Evolutionary conservation across 2,797 vertebrate species (phyloP), one percentile per base, ranked within the genome.

Genomic region (Echiichthys vipera): DNA sequence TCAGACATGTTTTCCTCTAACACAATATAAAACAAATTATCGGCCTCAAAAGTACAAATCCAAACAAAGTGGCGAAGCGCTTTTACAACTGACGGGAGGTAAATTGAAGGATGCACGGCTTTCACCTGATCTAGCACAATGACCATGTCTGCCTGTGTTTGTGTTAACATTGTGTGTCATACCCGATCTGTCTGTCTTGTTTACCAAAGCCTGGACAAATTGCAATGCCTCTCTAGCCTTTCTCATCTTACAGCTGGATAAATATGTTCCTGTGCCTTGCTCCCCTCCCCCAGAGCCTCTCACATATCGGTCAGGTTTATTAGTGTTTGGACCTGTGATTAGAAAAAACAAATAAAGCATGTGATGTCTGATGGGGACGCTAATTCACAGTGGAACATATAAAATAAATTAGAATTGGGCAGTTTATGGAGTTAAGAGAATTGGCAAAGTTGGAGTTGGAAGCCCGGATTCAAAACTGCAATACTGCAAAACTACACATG

Each of bases 181-280:
- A 72, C 58, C 61, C 18, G 37, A 78, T 77, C 71, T 64, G 71
- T 74, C 83, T 80, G 78, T 47, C 71, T 76, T 90, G 89, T 92
- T 91, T 80, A 86, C 85, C 56, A 71, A 89, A 80, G 83, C 77
- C 71, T 15, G 57, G 58, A 79, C 29, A 85, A 78, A 90, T 65
- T 87, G 79, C 53, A 78, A 73, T 58, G 56, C 65, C 71, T 75
- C 78, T 83, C 53, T 39, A 62, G 58, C 75, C 68, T 77, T 86
- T 87, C 78, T 78, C 53, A 73, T 84, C 81, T 75, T 46, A 61
- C 93, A 94, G 93, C 91, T 94, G 93, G 36, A 88, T 92, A 93
- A 94, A 93, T 90, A 93, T 80, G 81, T 81, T 76, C 84, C 57
- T 85, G 72, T 27, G 65, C 62, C 62, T 57, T 18, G 32, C 42